Base-by-base conservation (phyloP, 2,888 invertebrate species). In the Didymodactylos carnosus region DNA sequence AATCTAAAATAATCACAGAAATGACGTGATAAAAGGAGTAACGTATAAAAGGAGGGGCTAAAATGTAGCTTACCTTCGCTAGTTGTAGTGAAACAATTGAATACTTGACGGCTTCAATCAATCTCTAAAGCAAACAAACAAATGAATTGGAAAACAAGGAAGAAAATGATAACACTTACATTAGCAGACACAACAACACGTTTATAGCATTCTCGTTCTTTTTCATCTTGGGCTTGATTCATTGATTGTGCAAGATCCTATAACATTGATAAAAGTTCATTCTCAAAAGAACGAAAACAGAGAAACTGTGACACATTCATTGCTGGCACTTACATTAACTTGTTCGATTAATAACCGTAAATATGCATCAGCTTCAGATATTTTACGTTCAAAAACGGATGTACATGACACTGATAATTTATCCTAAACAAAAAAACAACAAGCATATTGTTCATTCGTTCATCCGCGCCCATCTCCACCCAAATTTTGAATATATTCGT, bases 81-180 rank as follows among this genome's bases (percentile, higher is more conserved):
- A 95, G 94, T 88, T 97, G 95, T 79, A 97, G 87, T 81, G 94
- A 88, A 77, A 97, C 94, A 85, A 97, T 97, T 80, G 94, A 91
- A 87, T 97, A 95, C 86, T 97, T 97, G 78, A 97, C 91, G 80
- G 94, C 91, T 86, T 97, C 94, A 83, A 97, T 87, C 89, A 95
- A 91, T 77, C 88, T 88, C 90, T 92, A 86, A 0, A 49, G 19
- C 8, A 62, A 62, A 16, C 16, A 51, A 27, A 23, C 23, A 11
- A 29, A 27, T 3, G 11, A 10, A 3, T 5, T 29, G 5, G 11
- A 5, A 14, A 1, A n/a, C 1, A 7, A 16, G 0, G 6, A 10
- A 19, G 7, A 19, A 14, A 35, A n/a, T 19, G 8, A 19, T 53
- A 14, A 3, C 2, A 62, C n/a, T 5, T 62, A 62, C 62, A 35